Evolutionary conservation across 2,888 invertebrate genomes (phyloP), one percentile per base, ranked within the genome.

Genomic region (Plebejus anna): DNA sequence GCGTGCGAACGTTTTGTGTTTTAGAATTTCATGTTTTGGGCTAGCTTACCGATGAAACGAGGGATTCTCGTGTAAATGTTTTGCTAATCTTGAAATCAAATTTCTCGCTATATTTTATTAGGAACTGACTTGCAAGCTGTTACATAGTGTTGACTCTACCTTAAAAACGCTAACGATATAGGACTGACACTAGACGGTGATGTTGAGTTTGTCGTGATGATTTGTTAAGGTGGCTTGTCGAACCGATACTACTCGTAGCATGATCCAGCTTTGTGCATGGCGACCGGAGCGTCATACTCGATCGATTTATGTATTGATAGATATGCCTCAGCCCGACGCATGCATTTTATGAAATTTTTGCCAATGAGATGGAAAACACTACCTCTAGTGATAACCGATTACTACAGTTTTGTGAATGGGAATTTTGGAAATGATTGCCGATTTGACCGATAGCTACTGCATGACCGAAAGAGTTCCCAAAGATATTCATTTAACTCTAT

Each of bases 201-300:
- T 61, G 66, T 76, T 51, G 71, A 71, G 71, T 71, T 59, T 76
- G 38, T 57, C 9, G 42, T 71, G 71, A 57, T 72, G 70, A 47
- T 70, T 57, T 71, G 72, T 57, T 72, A 72, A 66, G 76, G 77
- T 82, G 82, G 83, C 84, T 84, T 84, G 80, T 81, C 78, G 80
- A 85, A 87, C 85, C 85, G 84, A 88, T 88, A 89, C 87, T 88
- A n/a, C n/a, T n/a, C n/a, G n/a, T n/a, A 92, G 94, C 94, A 94
- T 94, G 94, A 89, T 86, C 89, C 89, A 89, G 94, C 94, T 94
- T 94, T 87, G 88, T 92, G 94, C 94, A 94, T 94, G 94, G 92
- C 92, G 91, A 92, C 89, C 85, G 88, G 82, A 87, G 83, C 86
- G 88, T 91, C 91, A 91, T 87, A 86, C 89, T 93, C 90, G 88